These are phyloP conservation scores for Epirrhoe tristata DNA, from an alignment of 2,888 invertebrate species.

Conservation along the genomic window DNA sequence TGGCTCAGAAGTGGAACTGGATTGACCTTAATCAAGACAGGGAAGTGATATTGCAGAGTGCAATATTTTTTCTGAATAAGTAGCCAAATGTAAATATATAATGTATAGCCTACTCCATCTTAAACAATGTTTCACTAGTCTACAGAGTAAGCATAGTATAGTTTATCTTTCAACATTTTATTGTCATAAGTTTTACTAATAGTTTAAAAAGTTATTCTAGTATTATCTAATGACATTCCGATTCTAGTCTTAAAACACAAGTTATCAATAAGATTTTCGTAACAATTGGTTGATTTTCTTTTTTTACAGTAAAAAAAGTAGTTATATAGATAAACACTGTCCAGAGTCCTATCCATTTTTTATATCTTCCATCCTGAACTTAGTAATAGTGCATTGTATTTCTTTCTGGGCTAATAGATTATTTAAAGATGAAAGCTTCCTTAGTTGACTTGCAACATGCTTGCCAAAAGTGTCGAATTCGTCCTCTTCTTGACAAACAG, in stretches of 20 bases:
- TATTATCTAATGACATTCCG: slow-evolving; percentile 11
- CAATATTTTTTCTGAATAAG: no score
- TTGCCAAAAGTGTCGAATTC: slow-evolving; percentile 28
- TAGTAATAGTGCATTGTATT: slow-evolving; percentile 22
- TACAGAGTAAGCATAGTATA: no score
- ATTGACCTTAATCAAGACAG: no score
- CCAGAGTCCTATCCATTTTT: background rate
- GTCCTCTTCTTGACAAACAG: background rate
- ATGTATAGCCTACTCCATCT: no score
- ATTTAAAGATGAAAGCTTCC: slow-evolving; percentile 15
- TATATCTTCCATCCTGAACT: slow-evolving; percentile 17
- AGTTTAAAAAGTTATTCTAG: background rate
- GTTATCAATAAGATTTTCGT: background rate
- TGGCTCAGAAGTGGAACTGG: no score
- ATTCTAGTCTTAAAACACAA: slow-evolving; percentile 16
- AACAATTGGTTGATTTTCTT: background rate
- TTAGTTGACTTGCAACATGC: slow-evolving; percentile 27
- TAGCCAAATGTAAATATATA: no score
- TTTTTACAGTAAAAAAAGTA: background rate
- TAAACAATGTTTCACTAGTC: no score
- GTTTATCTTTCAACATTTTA: no score
- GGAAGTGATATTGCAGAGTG: no score
- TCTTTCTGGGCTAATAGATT: slow-evolving; percentile 26
- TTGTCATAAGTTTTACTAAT: background rate
- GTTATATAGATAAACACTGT: background rate